Conservation (phyloP, 2,113 vertebrate species). For the Ahaetulla prasina region DNA sequence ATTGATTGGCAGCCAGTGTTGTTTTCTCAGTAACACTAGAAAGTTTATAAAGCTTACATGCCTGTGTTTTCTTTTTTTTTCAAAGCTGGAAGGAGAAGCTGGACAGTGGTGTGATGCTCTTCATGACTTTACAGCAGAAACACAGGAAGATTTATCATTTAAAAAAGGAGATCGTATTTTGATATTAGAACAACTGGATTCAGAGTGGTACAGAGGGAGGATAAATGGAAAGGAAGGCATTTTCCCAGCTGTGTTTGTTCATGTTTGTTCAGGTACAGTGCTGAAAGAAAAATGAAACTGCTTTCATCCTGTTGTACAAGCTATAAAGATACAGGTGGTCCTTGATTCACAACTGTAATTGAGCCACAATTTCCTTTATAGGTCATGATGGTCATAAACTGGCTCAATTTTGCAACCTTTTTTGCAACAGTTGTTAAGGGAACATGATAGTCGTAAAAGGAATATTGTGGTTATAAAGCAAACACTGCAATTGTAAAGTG, state of each 20-base stretch:
- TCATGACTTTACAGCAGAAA: slow-evolving; percentile 82
- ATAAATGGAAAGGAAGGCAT: slow-evolving; percentile 81
- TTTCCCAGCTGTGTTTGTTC: slow-evolving; percentile 83
- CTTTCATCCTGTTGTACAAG: background rate
- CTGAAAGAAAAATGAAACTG: background rate
- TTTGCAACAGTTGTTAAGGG: background rate
- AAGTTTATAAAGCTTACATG: slow-evolving; percentile 12
- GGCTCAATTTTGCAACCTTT: background rate
- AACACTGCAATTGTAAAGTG: background rate
- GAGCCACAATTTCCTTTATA: background rate
- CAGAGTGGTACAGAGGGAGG: slow-evolving; percentile 82
- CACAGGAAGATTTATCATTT: slow-evolving; percentile 81
- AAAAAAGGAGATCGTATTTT: slow-evolving; percentile 82
- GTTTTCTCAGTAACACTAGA: background rate
- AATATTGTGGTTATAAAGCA: background rate
- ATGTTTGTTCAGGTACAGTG: slow-evolving; percentile 71
- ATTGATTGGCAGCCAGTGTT: background rate
- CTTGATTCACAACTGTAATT: background rate
- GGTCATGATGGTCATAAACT: background rate
- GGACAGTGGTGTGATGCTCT: slow-evolving; percentile 82
- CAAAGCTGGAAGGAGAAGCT: slow-evolving; percentile 49
- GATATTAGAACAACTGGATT: slow-evolving; percentile 74
- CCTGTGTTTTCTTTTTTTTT: slow-evolving; percentile 39
- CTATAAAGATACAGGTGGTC: background rate
- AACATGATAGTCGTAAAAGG: background rate